A percentile compares a stretch with the other conserved stretches of the same genome.
phyloP scores from a whole-genome alignment of 2,888 invertebrate species.

The Spodoptera exigua region DNA sequence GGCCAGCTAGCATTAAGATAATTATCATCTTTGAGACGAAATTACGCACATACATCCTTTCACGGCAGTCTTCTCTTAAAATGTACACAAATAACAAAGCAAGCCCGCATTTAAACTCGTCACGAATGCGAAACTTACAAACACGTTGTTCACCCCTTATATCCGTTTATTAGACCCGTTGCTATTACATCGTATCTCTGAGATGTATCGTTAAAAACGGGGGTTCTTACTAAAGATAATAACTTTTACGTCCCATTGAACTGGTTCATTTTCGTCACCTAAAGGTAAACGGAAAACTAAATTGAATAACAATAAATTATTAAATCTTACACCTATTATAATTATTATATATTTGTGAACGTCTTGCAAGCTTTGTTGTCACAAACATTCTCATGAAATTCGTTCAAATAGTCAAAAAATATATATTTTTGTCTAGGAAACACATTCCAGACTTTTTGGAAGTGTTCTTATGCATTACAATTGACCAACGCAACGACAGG shows the following conservation, averaged over 20 bases:
- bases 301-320: constrained; percentile 89
- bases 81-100: constrained; percentile 87
- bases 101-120: constrained; percentile 76
- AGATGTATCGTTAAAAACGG: constrained; percentile 73
- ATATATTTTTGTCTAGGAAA: constrained; percentile 88
- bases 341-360: constrained; percentile 85
- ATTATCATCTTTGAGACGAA: constrained; percentile 83
- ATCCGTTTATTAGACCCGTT: constrained; percentile 75
- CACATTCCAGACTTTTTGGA: constrained; percentile 78
- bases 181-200: constrained; percentile 73
- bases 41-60: constrained; percentile 83
- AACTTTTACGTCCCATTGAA: constrained; percentile 88
- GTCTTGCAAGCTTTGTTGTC: constrained; percentile 84
- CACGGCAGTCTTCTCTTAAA: constrained; percentile 87
- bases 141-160: constrained; percentile 84
- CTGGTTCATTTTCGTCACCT: constrained; percentile 89
- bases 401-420: constrained; percentile 89
- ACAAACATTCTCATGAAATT: constrained; percentile 84
- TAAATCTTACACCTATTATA: constrained; percentile 88
- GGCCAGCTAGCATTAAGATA: constrained; percentile 75
- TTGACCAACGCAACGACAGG: constrained; percentile 89
- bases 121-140: constrained; percentile 77
- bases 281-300: constrained; percentile 87
- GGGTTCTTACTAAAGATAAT: constrained; percentile 84
- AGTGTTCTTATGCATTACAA: constrained; percentile 87